Percentiles rank a stretch among this genome's conserved stretches.
Conservation (phyloP, 2,888 invertebrate species). For the Phengaris arion region DNA sequence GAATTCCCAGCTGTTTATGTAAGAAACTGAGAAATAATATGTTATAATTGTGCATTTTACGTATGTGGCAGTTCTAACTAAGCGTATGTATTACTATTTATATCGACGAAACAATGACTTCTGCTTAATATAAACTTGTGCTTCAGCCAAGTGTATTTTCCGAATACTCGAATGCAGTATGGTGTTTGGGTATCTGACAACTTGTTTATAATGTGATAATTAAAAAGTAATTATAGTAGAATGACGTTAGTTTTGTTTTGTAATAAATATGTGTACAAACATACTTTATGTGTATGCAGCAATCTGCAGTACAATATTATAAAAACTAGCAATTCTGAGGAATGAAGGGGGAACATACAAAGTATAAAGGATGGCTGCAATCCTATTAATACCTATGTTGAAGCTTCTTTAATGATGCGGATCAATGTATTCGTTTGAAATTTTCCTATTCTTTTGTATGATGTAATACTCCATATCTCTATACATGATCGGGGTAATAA, state of each 20-base stretch:
- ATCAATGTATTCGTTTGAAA: neutral
- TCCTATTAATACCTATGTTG: neutral
- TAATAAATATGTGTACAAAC: too few species aligned
- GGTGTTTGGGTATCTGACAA: constrained; percentile 20
- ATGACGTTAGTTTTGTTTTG: neutral
- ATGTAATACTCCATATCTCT: too few species aligned
- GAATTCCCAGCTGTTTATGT: neutral
- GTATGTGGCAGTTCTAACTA: too few species aligned
- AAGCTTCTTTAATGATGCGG: neutral
- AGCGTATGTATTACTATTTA: neutral
- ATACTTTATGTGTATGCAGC: neutral
- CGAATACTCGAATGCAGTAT: constrained; percentile 14
- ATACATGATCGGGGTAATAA: too few species aligned
- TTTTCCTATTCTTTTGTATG: too few species aligned
- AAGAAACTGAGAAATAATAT: neutral
- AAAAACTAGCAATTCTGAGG: neutral
- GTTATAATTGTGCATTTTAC: neutral
- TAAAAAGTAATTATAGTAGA: neutral
- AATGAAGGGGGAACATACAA: neutral
- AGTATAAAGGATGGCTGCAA: neutral
- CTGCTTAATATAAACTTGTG: constrained; percentile 25
- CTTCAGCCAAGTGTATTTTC: constrained; percentile 20
- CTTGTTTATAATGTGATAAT: constrained; percentile 29
- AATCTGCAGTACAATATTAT: neutral
- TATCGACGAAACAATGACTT: constrained; percentile 25